phyloP scores from a whole-genome alignment of 2,888 invertebrate species.

The Lithophane semibrunnea region DNA sequence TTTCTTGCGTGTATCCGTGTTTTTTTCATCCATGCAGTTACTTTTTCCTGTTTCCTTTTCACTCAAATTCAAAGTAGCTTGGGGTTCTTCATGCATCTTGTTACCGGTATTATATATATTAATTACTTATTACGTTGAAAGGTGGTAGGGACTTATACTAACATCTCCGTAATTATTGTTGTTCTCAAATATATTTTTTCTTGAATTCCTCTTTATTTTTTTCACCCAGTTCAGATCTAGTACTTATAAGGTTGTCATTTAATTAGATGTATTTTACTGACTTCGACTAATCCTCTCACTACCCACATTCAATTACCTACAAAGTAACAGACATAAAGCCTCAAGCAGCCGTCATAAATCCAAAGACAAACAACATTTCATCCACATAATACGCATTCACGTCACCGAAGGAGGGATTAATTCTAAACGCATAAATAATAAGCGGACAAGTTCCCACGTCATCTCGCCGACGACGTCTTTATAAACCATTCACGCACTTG shows the following conservation, averaged over 20 bases:
- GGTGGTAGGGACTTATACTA: not conserved
- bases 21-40: too few species aligned
- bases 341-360: constrained; percentile 46
- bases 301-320: constrained; percentile 28
- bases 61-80: not conserved
- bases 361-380: constrained; percentile 55
- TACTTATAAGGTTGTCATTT: not conserved
- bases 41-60: too few species aligned
- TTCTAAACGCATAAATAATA: constrained; percentile 79
- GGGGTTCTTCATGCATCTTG: not conserved
- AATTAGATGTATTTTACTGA: not conserved
- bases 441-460: constrained; percentile 84
- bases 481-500: constrained; percentile 86
- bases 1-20: not conserved
- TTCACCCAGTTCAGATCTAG: too few species aligned
- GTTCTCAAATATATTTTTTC: not conserved
- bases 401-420: constrained; percentile 67
- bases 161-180: not conserved
- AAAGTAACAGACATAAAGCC: constrained; percentile 31
- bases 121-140: not conserved
- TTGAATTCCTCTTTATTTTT: not conserved
- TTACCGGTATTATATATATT: not conserved
- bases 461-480: constrained; percentile 84
- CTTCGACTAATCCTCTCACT: constrained; percentile 9
- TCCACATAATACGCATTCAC: constrained; percentile 61